Evolutionary conservation across 2,888 invertebrate genomes (phyloP), one percentile per base, ranked within the genome.

Genomic region (Sylvicola fuscatus): DNA sequence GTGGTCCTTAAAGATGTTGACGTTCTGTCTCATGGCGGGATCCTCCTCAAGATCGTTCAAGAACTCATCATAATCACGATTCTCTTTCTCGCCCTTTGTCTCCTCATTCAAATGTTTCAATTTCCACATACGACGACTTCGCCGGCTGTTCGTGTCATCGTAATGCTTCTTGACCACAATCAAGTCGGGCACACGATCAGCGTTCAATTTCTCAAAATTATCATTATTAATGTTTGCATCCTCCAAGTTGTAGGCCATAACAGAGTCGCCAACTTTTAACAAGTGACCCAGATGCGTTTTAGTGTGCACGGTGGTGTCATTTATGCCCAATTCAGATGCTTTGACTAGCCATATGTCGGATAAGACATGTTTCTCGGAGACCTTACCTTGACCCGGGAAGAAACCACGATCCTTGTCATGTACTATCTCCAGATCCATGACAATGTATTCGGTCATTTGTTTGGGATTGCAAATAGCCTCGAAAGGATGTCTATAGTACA

Each of bases 41-140:
- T 98, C 93, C 58, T 98, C 97, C 57, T 98, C 98, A 42, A 98
- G 61, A 52, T 98, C 98, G 47, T 97, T 90, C 58, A 97, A 64
- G 63, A 98, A 98, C 46, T 93, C 93, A 46, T 80, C 75, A 60
- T 86, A 95, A 47, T 95, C 93, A 47, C 84, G 87, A 35, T 68
- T 72, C 17, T 71, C 71, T 48, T 72, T 70, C 39, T 62, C 56
- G 35, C 66, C 67, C 2, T 68, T 64, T 3, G 66, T 68, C 36
- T 76, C 77, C 6, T 73, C 71, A 1, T 72, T 70, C 54, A 97
- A 69, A 54, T 87, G 87, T 48, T 82, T 80, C 27, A 98, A 67
- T 53, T 90, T 92, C 97, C 97, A 98, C 42, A 73, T 67, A 38
- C 83, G 70, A 21, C 73, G 72, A 38, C 73, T 72, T n/a, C 75